Conservation (phyloP, 2,888 invertebrate species). For the Pristionchus maxplancki region DNA sequence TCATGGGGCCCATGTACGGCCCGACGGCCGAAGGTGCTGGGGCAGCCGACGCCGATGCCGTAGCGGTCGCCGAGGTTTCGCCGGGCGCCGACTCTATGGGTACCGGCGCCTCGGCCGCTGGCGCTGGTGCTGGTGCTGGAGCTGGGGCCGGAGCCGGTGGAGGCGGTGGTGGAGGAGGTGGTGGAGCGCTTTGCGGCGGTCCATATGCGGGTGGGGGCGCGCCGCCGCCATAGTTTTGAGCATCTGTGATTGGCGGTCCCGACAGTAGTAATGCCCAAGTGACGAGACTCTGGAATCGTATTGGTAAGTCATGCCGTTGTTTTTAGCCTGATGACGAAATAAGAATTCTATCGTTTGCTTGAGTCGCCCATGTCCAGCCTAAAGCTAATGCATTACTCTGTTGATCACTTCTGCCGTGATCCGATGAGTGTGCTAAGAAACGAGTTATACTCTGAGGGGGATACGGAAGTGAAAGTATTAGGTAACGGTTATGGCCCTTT, state of each 20-base stretch:
- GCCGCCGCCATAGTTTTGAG: neutral
- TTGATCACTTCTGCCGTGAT: neutral
- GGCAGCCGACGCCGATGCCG: neutral
- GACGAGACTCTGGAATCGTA: neutral
- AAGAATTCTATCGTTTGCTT: no score
- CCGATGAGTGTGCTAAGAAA: neutral
- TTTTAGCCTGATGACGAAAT: no score
- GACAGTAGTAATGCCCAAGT: neutral
- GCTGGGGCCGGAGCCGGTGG: neutral
- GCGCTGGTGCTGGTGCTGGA: neutral
- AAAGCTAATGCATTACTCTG: neutral
- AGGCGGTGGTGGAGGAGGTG: neutral
- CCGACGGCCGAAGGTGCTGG: neutral
- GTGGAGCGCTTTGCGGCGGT: neutral
- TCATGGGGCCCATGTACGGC: neutral
- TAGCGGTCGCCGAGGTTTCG: neutral
- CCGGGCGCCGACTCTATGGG: neutral
- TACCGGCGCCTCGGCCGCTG: neutral
- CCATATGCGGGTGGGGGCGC: neutral
- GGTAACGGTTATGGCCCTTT: constrained; percentile 18
- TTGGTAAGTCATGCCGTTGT: no score
- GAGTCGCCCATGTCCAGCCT: no score
- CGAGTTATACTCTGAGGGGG: neutral
- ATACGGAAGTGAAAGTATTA: constrained; percentile 4
- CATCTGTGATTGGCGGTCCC: neutral